Base-by-base conservation (phyloP, 2,888 invertebrate genomes). In the Nomada goodeniana region DNA sequence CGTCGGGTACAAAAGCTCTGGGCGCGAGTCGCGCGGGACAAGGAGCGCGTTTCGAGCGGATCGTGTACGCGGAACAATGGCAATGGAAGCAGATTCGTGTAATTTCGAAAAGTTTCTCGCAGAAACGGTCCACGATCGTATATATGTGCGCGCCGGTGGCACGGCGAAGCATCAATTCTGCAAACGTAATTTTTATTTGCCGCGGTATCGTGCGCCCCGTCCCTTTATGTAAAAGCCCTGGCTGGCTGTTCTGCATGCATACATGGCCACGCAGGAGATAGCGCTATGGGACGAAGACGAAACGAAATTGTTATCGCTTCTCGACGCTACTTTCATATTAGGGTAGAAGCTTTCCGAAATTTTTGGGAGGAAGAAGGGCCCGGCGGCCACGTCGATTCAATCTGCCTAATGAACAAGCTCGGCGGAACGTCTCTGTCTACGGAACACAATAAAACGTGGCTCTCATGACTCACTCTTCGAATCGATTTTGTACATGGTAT, bases 301-400 rank as follows among this genome's bases (percentile, higher is more conserved):
- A 76, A 78, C 86, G 74, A 88, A 88, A 88, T 77, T 86, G 88
- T 88, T 88, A 88, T 88, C 82, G 86, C 77, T 80, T 83, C 79
- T 76, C 84, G 76, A 79, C 76, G 84, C 65, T 81, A 82, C 80
- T 88, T 81, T 80, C 87, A 60, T 87, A 88, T 88, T 88, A 88
- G 84, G 85, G 76, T 87, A 88, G 88, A 88, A 88, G 85, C 86
- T 88, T 88, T 87, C 68, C 85, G 87, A 88, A 88, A 88, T 85
- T 88, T 88, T 86, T 82, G 69, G 84, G 69, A 84, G 79, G 36
- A 76, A 75, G 75, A 36, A 76, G 36, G 73, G 57, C 29, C 74
- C 63, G 20, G 70, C 60, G 47, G 59, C 79, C 63, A 57, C 61
- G 79, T 72, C 82, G 84, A 88, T 88, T 87, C 88, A 88, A 88